phyloP scores from a whole-genome alignment of 2,888 invertebrate species.

The Criorhina ranunculi region DNA sequence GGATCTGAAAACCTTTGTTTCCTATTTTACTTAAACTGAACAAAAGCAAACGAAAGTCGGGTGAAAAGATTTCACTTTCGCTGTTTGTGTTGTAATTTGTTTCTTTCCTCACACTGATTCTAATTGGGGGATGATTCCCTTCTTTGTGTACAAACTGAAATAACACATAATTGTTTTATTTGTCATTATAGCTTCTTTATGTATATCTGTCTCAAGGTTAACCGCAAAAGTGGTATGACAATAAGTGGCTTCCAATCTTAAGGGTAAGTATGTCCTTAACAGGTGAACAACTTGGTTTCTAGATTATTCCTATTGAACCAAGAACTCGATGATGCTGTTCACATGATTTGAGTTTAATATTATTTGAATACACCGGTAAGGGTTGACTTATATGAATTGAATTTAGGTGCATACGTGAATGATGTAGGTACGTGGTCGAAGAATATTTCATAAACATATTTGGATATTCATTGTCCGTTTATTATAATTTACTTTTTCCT shows the following conservation, averaged over 20 bases:
- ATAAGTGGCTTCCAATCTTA: background rate
- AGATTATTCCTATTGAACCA: background rate
- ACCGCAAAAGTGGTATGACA: background rate
- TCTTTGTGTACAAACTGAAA: slow-evolving; percentile 1
- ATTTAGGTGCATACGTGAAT: background rate
- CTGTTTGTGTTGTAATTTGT: background rate
- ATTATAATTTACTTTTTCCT: too few species aligned
- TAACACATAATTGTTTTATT: slow-evolving; percentile 9
- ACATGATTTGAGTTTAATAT: background rate
- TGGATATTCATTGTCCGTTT: too few species aligned
- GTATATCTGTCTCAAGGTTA: background rate
- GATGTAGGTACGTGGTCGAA: too few species aligned
- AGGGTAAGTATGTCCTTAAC: slow-evolving; percentile 5
- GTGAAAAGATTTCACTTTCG: background rate
- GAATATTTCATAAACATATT: too few species aligned
- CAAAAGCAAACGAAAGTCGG: background rate
- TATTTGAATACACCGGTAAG: background rate
- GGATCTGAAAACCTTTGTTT: background rate
- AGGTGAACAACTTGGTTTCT: background rate
- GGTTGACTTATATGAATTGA: background rate
- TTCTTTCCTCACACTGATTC: background rate
- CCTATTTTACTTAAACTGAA: background rate
- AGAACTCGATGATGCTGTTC: background rate
- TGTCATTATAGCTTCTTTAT: background rate
- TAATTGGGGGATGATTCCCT: slow-evolving; percentile 5